Evolutionary conservation across 2,113 vertebrate species (phyloP).

Genomic region (Rhinoptilus africanus): DNA sequence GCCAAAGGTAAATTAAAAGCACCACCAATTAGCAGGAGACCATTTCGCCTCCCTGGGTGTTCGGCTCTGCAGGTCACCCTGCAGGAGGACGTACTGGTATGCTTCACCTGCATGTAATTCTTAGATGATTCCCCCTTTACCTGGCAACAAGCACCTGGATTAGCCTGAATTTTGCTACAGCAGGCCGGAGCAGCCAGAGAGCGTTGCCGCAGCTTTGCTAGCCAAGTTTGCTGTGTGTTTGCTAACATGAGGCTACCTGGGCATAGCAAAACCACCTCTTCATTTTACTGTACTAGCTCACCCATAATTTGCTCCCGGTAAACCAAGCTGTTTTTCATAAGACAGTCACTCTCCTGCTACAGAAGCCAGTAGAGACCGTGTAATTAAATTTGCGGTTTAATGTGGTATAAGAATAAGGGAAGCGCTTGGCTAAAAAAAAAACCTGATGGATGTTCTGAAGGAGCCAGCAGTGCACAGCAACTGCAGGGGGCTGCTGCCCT

Average conservation of each 20-base stretch:
- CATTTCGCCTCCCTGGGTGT: neutral
- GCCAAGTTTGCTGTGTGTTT: neutral
- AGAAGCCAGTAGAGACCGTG: neutral
- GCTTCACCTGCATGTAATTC: fast-evolving
- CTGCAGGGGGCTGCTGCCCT: neutral
- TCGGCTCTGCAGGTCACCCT: neutral
- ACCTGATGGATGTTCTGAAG: neutral
- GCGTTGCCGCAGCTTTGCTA: neutral
- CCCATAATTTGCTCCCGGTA: neutral
- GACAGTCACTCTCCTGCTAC: neutral
- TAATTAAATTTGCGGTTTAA: neutral
- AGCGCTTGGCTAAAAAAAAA: neutral
- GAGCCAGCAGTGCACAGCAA: neutral
- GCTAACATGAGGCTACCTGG: neutral
- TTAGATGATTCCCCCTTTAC: neutral
- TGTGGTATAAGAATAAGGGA: neutral
- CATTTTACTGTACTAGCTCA: neutral
- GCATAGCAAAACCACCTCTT: neutral
- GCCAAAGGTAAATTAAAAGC: neutral
- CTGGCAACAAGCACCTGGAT: neutral
- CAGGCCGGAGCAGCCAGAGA: neutral
- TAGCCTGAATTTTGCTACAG: neutral
- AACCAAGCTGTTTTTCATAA: neutral
- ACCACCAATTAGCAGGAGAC: neutral
- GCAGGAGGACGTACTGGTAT: fast-evolving